These are phyloP conservation scores for Phyto melanocephala DNA, from an alignment of 2,888 invertebrate genomes.

Conservation along the genomic window DNA sequence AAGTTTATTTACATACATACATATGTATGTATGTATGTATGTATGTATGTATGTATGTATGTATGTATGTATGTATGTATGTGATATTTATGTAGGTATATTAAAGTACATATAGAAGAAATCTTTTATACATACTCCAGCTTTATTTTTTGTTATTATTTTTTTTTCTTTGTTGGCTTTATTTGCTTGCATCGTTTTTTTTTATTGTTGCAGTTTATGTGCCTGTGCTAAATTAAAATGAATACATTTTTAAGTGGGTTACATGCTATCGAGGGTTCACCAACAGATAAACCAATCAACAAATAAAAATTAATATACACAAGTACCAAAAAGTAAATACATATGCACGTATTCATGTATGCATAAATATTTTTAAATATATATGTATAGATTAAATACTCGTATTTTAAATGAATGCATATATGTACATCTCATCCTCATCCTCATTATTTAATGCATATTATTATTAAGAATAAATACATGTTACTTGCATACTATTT, in stretches of 20 bases:
- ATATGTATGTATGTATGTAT: not conserved
- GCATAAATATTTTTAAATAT: not conserved
- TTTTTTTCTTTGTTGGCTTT: constrained; percentile 50
- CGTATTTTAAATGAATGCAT: constrained; percentile 11
- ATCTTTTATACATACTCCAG: constrained; percentile 36
- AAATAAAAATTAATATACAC: too few species aligned
- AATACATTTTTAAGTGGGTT: constrained; percentile 64
- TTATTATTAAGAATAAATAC: constrained; percentile 25
- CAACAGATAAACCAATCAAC: constrained; percentile 59
- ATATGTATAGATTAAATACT: constrained; percentile 6
- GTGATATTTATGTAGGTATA: too few species aligned
- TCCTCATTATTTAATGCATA: constrained; percentile 53
- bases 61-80: not conserved
- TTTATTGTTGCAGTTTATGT: constrained; percentile 8
- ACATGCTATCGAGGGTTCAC: constrained; percentile 64
- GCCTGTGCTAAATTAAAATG: constrained; percentile 61
- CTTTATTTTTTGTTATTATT: constrained; percentile 17
- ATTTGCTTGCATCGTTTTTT: constrained; percentile 29
- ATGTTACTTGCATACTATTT: constrained; percentile 15
- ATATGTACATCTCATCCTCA: constrained; percentile 19
- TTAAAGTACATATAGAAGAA: too few species aligned
- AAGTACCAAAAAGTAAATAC: too few species aligned
- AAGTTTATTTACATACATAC: not conserved
- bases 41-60: not conserved
- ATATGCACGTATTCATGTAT: not conserved